Evolutionary conservation across 1,140 invertebrate genomes (phyloP).

Genomic region (Bathynomus jamesi): DNA sequence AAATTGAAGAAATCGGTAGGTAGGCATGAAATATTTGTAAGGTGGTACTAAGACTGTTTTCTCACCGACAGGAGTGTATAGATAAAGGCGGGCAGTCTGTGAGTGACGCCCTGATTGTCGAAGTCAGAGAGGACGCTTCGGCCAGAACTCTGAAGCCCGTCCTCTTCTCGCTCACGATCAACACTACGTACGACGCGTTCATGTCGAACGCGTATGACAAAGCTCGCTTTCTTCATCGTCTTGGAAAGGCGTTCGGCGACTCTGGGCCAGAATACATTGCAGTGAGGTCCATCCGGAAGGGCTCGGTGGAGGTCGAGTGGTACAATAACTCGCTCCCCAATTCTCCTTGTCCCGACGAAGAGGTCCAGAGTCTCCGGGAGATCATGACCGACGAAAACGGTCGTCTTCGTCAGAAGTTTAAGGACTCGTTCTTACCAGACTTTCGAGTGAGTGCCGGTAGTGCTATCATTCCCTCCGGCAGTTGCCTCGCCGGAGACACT

Average conservation of each 20-base stretch:
- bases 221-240: slow-evolving; percentile 60
- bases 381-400: slow-evolving; percentile 51
- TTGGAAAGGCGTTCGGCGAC: slow-evolving; percentile 61
- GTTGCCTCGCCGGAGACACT: slow-evolving; percentile 57
- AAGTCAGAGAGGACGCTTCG: slow-evolving; percentile 49
- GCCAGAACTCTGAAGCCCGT: slow-evolving; percentile 41
- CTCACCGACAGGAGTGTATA: slow-evolving; percentile 48
- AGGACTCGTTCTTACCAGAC: slow-evolving; percentile 63
- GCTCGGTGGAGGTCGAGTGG: slow-evolving; percentile 60
- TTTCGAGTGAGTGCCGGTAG: slow-evolving; percentile 66
- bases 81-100: slow-evolving; percentile 57
- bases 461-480: slow-evolving; percentile 55
- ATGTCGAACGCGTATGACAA: slow-evolving; percentile 53
- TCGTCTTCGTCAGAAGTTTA: slow-evolving; percentile 51
- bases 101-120: slow-evolving; percentile 69
- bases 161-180: slow-evolving; percentile 70
- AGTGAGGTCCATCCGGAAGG: slow-evolving; percentile 53
- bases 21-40: too few species aligned
- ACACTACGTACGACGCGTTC: slow-evolving; percentile 62
- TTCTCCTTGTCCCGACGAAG: slow-evolving; percentile 62
- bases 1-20: too few species aligned
- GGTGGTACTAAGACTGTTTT: too few species aligned
- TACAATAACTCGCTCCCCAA: slow-evolving; percentile 61
- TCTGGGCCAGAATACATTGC: slow-evolving; percentile 60
- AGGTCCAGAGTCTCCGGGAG: slow-evolving; percentile 60